phyloP scores from a whole-genome alignment of 2,888 invertebrate genomes.

The Lithophane leautieri region DNA sequence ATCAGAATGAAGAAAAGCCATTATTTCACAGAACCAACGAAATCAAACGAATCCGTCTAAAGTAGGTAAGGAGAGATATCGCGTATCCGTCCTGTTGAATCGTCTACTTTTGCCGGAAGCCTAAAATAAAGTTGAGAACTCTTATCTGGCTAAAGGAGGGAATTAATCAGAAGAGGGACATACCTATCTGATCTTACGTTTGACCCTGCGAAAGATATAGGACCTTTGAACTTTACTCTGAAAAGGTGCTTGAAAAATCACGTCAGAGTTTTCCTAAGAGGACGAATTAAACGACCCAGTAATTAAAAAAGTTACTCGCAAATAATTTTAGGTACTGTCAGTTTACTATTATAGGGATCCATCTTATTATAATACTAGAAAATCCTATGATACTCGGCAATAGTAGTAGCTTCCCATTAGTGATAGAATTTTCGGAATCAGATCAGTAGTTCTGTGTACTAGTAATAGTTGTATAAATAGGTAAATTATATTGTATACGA shows the following conservation, averaged over 20 bases:
- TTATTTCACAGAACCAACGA: background rate
- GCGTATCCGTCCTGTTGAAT: conserved; percentile 20
- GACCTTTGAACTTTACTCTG: conserved; percentile 22
- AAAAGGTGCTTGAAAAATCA: conserved; percentile 32
- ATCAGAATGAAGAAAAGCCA: conserved; percentile 14
- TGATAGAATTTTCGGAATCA: too few relatives aligned
- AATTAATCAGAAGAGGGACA: conserved; percentile 55
- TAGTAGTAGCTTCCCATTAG: too few relatives aligned
- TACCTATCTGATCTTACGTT: conserved; percentile 58
- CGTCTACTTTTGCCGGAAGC: conserved; percentile 30
- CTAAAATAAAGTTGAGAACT: conserved; percentile 54
- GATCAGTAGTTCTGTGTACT: too few relatives aligned
- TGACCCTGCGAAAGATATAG: conserved; percentile 34
- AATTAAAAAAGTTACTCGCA: conserved; percentile 18
- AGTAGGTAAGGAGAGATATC: conserved; percentile 8
- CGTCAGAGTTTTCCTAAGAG: conserved; percentile 8
- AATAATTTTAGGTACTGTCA: background rate
- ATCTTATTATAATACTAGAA: background rate
- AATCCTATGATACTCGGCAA: too few relatives aligned
- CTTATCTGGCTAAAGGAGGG: conserved; percentile 50
- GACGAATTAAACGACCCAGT: conserved; percentile 9
- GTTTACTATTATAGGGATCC: background rate
- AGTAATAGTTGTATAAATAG: background rate
- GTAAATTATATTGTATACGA: background rate
- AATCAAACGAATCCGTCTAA: conserved; percentile 32